Conservation (phyloP, 2,113 vertebrate species). For the Phocoena sinus region DNA sequence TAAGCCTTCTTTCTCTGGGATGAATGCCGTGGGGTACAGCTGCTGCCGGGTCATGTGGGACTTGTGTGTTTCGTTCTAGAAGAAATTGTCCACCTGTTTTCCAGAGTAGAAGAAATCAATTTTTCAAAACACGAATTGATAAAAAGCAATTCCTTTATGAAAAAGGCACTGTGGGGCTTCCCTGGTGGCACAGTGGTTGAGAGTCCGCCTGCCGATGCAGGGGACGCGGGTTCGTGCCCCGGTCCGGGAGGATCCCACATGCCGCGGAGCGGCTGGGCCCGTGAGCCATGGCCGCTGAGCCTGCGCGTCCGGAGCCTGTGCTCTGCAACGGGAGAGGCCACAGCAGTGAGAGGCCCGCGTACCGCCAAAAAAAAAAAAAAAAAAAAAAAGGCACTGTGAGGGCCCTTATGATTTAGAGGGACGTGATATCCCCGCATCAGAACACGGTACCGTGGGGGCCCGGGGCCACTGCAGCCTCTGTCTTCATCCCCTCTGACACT, state of each 20-base stretch:
- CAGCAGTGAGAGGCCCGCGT: too few relatives aligned
- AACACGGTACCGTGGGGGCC: accelerated
- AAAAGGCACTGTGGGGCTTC: too few relatives aligned
- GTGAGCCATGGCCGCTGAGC: too few relatives aligned
- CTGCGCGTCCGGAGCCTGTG: too few relatives aligned
- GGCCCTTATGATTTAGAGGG: neutral
- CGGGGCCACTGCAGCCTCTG: accelerated
- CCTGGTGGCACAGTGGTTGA: too few relatives aligned
- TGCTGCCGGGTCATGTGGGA: neutral
- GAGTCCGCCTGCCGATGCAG: too few relatives aligned
- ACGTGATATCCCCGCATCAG: accelerated
- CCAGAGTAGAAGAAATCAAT: neutral
- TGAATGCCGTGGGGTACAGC: neutral
- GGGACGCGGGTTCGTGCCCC: accelerated
- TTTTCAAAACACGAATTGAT: neutral
- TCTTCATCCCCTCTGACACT: neutral
- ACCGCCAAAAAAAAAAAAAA: too few relatives aligned
- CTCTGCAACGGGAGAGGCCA: too few relatives aligned
- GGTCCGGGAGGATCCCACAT: too few relatives aligned
- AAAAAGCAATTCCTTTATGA: neutral
- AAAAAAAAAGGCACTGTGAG: too few relatives aligned
- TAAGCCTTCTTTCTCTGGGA: neutral
- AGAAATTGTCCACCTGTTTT: neutral
- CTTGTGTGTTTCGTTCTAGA: neutral
- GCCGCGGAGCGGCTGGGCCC: too few relatives aligned